A percentile compares a stretch with the other conserved stretches of the same genome.
Evolutionary conservation across 2,113 vertebrate genomes (phyloP).

Genomic region (Myiozetetes cayanensis): DNA sequence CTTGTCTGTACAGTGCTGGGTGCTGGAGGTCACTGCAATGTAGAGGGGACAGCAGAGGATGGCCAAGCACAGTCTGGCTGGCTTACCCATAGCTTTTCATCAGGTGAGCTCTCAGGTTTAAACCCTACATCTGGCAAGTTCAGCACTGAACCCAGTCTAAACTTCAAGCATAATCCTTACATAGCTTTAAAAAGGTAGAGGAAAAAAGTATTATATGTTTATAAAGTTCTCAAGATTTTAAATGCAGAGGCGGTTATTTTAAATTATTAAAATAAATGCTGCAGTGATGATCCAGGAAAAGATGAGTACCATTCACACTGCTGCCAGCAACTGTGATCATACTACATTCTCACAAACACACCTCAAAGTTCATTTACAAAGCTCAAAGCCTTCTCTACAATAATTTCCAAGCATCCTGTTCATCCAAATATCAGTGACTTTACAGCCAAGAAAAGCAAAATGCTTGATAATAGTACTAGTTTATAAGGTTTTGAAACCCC

Average conservation of each 20-base stretch:
- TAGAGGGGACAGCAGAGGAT: background rate
- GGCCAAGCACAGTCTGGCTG: background rate
- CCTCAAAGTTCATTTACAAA: background rate
- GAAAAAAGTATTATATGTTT: background rate
- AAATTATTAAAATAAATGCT: background rate
- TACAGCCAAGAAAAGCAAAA: background rate
- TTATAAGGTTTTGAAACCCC: background rate
- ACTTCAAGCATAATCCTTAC: background rate
- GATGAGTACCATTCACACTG: accelerated
- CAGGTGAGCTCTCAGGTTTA: background rate
- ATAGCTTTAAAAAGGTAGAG: background rate
- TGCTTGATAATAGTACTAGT: background rate
- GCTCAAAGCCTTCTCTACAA: background rate
- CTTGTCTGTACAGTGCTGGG: background rate
- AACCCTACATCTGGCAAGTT: background rate
- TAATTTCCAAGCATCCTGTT: background rate
- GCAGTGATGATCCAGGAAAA: background rate
- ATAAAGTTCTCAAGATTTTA: background rate
- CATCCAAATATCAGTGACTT: background rate
- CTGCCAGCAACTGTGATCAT: background rate
- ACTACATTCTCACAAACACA: background rate
- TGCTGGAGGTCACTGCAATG: background rate
- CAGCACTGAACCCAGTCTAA: background rate
- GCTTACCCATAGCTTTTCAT: background rate
- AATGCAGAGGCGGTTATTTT: background rate